Base-by-base conservation (phyloP, 2,797 vertebrate genomes). In the Lithobates sylvaticus region DNA sequence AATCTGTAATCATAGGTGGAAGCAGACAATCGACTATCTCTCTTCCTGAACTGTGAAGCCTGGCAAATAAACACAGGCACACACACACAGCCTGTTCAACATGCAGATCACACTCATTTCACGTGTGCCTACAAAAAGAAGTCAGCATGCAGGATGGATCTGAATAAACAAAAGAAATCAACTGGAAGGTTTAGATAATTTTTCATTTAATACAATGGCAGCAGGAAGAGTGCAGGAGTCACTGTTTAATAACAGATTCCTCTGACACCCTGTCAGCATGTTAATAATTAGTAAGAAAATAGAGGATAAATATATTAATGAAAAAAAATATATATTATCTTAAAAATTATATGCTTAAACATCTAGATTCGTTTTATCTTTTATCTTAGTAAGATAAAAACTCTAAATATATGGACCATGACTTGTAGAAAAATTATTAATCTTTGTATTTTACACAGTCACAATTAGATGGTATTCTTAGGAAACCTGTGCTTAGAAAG, bases 151-250 rank as follows among this genome's bases (percentile, higher is more conserved):
- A 72, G 36, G 82, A 89, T 89, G 81, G 58, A 73, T 87, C 84
- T 89, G 78, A 76, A 89, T 89, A 91, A 90, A 91, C 82, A 88
- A 88, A 32, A 78, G 68, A 26, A 71, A 77, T 68, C 83, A 84
- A 83, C 69, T 50, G 82, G 68, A 82, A 83, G 82, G 73, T 84
- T 89, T 86, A 90, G 85, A 88, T 81, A 90, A 88, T 88, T 89
- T 76, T 78, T 72, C 84, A 89, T 86, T 89, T 86, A 89, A 80
- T 87, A 67, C 65, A 54, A 69, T 0, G 0, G 74, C 81, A 61
- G 78, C 84, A 86, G 86, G 86, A 88, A 91, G 86, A 88, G 36
- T 81, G 85, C 88, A 84, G 77, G 85, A 84, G 83, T 88, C 85
- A 89, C 21, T 80, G 74, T 75, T 78, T 80, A 85, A 88, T 26